phyloP scores from a whole-genome alignment of 2,797 vertebrate genomes.

The Chiroxiphia lanceolata region DNA sequence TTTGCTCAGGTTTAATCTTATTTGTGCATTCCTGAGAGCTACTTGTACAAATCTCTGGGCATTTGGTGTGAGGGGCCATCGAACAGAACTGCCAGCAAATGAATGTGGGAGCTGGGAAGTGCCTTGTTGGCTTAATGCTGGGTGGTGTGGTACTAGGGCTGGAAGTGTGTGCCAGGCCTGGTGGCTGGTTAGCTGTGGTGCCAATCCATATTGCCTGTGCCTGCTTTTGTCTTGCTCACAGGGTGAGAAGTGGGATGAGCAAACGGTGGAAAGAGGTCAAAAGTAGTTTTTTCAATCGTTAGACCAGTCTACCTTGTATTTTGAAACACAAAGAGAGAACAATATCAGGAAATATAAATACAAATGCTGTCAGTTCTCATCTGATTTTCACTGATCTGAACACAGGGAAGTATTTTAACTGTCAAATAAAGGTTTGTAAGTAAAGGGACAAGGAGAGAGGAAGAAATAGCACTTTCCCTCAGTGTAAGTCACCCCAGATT shows the following conservation, averaged over 20 bases:
- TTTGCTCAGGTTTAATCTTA: neutral
- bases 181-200: neutral
- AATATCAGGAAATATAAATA: neutral
- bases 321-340: neutral
- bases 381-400: neutral
- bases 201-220: accelerated
- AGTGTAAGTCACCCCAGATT: neutral
- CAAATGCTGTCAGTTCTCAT: neutral
- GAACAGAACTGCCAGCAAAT: neutral
- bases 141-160: neutral
- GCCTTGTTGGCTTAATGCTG: accelerated
- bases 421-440: neutral
- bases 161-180: neutral
- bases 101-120: neutral
- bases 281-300: neutral
- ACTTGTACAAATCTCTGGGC: neutral
- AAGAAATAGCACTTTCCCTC: neutral
- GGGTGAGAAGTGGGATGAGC: neutral
- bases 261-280: neutral
- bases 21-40: neutral
- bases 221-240: accelerated
- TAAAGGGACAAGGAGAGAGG: neutral
- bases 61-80: neutral
- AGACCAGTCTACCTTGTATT: neutral
- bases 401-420: neutral